A percentile compares a stretch with the other conserved stretches of the same genome.
Evolutionary conservation across 2,888 invertebrate genomes (phyloP).

Genomic region (Hypena proboscidalis): DNA sequence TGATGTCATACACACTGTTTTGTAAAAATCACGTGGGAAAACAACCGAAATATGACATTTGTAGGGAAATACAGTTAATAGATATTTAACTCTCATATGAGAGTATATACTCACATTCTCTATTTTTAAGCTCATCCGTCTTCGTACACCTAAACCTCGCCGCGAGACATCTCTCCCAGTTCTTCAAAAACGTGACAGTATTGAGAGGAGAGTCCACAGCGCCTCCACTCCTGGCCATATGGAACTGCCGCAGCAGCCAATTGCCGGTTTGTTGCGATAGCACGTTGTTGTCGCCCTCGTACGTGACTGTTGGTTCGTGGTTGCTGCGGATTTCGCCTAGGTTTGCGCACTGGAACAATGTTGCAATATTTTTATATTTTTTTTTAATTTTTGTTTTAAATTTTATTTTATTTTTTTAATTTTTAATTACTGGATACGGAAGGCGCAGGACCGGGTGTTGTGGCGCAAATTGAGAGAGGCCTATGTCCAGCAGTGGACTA

Average conservation of each 20-base stretch:
- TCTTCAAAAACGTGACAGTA: conserved; percentile 88
- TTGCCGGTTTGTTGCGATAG: conserved; percentile 95
- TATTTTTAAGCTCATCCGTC: conserved; percentile 59
- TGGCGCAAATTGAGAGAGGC: no score
- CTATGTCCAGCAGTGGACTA: no score
- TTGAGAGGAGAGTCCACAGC: conserved; percentile 88
- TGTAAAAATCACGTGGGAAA: no score
- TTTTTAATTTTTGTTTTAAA: no score
- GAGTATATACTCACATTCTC: conserved; percentile 65
- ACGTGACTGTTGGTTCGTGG: conserved; percentile 96
- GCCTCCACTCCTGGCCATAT: conserved; percentile 67
- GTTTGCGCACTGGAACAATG: conserved; percentile 89
- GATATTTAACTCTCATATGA: no score
- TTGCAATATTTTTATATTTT: no score
- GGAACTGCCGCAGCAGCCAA: conserved; percentile 91
- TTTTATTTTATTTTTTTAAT: no score
- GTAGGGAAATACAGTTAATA: no score
- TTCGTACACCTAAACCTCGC: conserved; percentile 49
- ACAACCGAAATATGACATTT: no score
- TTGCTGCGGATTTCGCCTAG: conserved; percentile 93
- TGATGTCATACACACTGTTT: no score
- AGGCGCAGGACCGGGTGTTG: no score
- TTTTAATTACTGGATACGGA: no score
- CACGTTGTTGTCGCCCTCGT: conserved; percentile 98
- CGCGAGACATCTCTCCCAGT: conserved; percentile 41